Base-by-base conservation (phyloP, 2,113 vertebrate genomes). In the Pitta sordida region DNA sequence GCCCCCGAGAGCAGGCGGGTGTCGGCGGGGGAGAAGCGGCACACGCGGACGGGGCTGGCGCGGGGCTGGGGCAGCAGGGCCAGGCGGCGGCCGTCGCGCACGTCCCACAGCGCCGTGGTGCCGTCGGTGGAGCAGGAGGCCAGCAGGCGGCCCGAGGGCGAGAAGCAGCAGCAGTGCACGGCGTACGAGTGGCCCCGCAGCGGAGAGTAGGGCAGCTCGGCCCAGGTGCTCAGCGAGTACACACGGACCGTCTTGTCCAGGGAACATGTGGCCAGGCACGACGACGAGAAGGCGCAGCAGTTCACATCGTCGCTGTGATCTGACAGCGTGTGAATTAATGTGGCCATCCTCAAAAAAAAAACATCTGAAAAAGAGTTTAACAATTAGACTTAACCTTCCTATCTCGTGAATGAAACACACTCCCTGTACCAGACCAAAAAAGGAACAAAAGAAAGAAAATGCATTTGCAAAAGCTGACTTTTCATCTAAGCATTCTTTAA, bases 121-220 rank as follows among this genome's bases (percentile, higher is more conserved):
- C 99, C 99, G 12, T 99, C 99, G 3, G 99, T 99, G 8, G 99
- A 99, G 88, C 99, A 99, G 0, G 99, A 99, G 37, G 98, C 98
- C 37, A 99, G 95, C 93, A 98, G 37, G 21, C 97, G 97, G 3
- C 99, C 99, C 8, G 98, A 99, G 1, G 98, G 53, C 11, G 98
- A 99, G 96, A 99, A 99, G 95, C 98, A 98, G 96, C 99, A 99
- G 96, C 98, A 99, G 96, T 99, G 99, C 59, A 99, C 98, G 9
- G 98, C 97, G 4, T 99, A 99, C 2, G 98, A 95, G 26, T 99
- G 99, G 3, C 98, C 98, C 8, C 91, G 94, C 88, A 99, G 55
- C 0, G 99, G 99, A 0, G 99, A 99, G 95, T 98, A 98, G 0
- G 98, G 94, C 19, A 98, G 97, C 96, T 99, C 99, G 0, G 95